Conservation (phyloP, 2,888 invertebrate species). For the Balanococcus diminutus region DNA sequence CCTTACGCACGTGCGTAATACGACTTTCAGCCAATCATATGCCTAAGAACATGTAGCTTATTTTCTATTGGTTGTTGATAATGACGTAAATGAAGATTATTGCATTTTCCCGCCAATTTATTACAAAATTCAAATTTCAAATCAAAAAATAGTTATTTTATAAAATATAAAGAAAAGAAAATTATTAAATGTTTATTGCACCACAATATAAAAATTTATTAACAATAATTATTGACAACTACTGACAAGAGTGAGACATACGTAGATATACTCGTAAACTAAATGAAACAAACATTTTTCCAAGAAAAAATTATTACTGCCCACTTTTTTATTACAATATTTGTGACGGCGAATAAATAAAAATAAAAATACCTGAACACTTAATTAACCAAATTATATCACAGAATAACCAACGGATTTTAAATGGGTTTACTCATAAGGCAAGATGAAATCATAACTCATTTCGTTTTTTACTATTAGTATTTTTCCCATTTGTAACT, state of each 20-base stretch:
- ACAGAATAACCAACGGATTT: not conserved
- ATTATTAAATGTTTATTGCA: no score
- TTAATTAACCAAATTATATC: not conserved
- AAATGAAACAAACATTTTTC: not conserved
- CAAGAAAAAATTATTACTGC: constrained; percentile 56
- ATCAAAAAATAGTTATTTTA: no score
- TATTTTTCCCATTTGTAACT: not conserved
- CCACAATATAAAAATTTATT: no score
- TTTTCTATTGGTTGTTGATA: not conserved
- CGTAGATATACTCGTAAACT: no score
- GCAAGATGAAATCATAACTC: not conserved
- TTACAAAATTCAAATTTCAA: no score
- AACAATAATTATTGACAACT: no score
- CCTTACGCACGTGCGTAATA: not conserved
- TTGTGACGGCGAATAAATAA: no score
- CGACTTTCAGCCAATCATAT: not conserved
- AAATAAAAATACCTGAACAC: constrained; percentile 59
- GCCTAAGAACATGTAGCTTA: not conserved
- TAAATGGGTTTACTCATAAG: not conserved
- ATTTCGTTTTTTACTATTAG: not conserved
- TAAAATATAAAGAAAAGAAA: no score
- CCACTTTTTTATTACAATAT: constrained; percentile 63
- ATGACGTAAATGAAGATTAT: not conserved
- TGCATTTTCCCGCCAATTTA: not conserved
- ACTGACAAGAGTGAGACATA: no score